Evolutionary conservation across 2,888 invertebrate species (phyloP), one percentile per base, ranked within the genome.

Genomic region (Criorhina ranunculi): DNA sequence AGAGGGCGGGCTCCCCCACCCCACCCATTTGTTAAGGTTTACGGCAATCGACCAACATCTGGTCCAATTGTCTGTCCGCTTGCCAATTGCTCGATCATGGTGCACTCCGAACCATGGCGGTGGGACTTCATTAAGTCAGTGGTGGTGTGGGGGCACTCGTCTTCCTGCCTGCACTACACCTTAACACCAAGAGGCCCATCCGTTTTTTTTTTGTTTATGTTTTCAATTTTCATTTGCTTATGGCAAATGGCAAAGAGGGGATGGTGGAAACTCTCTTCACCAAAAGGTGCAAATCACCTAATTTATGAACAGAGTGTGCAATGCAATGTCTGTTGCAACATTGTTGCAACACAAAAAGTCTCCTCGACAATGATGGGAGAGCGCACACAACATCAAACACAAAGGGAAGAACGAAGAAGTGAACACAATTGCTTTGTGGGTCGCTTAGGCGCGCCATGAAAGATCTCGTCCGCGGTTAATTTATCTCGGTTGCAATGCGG

Each of bases 261-360:
- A 53, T 55, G 67, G 75, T 75, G 80, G 67, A 55, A 73, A 73
- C 62, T 55, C 62, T 55, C n/a, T n/a, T n/a, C 67, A 69, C 62
- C 78, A 83, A 79, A 78, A 83, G 78, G 83, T 83, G 83, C 83
- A 83, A 83, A 83, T 83, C 78, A 83, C 83, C 75, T 83, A 83
- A 83, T 83, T 83, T 83, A 83, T 83, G 83, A 51, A 33, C 33
- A 12, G 59, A 67, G 60, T 72, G 62, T 66, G 67, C 72, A 60
- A 31, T 53, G 62, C 80, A 49, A 37, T 12, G 67, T 70, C 57
- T 53, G 37, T 59, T 73, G 72, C 72, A 78, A 83, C 82, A 72
- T 67, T 83, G 82, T 83, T 83, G 77, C 82, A n/a, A 78, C 42
- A 82, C 24, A 24, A 24, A 82, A 82, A 40, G 15, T 62, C 33